Conservation (phyloP, 2,797 vertebrate species). For the Poecilia picta region DNA sequence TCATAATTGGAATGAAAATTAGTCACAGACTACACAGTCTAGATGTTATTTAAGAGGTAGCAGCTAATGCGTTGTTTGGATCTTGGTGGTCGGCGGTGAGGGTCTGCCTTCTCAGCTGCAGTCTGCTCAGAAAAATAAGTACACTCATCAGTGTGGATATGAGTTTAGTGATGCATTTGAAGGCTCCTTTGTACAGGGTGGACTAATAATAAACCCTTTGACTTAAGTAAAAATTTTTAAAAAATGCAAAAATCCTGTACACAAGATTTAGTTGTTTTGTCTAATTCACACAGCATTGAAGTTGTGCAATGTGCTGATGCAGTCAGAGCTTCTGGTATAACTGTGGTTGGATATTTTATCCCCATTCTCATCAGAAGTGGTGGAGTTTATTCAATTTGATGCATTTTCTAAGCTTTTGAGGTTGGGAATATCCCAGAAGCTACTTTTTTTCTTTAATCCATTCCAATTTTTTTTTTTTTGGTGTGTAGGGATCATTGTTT, state of each 20-base stretch:
- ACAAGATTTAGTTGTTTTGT: not conserved
- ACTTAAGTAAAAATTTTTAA: not conserved
- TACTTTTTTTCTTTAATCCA: not conserved
- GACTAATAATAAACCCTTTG: not conserved
- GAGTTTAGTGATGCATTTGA: not conserved
- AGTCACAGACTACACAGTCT: not conserved
- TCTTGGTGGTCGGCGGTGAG: not conserved
- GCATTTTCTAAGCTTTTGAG: not conserved
- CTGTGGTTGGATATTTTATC: not conserved
- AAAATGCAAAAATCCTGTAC: not conserved
- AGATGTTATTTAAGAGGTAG: constrained; percentile 12
- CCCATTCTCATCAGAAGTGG: not conserved
- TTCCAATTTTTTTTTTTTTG: not conserved
- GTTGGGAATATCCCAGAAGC: not conserved
- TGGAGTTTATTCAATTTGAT: not conserved
- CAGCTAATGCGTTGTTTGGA: not conserved
- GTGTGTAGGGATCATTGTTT: not conserved
- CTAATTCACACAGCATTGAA: not conserved
- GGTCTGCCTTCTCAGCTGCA: not conserved
- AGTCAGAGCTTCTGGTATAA: not conserved
- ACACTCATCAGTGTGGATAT: not conserved
- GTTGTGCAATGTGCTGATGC: not conserved
- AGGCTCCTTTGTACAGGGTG: not conserved
- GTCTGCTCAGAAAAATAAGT: not conserved
- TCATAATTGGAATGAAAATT: constrained; percentile 31